A percentile compares a stretch with the other conserved stretches of the same genome.
These are phyloP conservation scores for Phalacrocorax brasilianus DNA, from an alignment of 2,113 vertebrate species.

Conservation along the genomic window DNA sequence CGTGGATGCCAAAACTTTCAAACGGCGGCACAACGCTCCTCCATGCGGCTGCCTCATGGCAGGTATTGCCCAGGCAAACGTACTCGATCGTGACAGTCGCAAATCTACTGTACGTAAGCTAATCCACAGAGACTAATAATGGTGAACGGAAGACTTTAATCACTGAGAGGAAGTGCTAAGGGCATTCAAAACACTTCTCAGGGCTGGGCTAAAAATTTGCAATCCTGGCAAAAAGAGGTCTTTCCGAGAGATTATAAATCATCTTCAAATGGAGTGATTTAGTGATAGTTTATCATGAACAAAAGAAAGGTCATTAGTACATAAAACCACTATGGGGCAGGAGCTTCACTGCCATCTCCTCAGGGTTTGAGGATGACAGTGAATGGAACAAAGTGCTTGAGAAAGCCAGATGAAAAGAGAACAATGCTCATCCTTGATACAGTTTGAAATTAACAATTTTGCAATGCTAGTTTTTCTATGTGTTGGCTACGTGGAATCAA, in stretches of 20 bases:
- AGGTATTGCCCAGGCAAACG: not conserved
- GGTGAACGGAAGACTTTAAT: not conserved
- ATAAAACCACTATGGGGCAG: not conserved
- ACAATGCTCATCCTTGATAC: not conserved
- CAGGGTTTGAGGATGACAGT: not conserved
- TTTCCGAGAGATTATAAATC: not conserved
- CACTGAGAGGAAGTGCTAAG: not conserved
- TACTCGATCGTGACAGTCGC: not conserved
- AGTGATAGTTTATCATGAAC: not conserved
- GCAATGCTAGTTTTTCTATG: not conserved
- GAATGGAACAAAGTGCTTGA: not conserved
- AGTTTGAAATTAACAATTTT: not conserved
- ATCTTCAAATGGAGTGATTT: not conserved
- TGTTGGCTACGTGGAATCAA: not conserved
- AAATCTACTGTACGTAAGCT: not conserved
- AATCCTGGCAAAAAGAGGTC: not conserved
- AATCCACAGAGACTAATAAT: not conserved
- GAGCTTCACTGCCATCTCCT: not conserved
- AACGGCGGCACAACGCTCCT: not conserved
- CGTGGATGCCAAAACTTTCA: not conserved
- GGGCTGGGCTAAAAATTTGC: not conserved
- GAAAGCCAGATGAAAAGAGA: not conserved
- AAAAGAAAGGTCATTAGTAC: not conserved
- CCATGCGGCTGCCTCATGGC: not conserved
- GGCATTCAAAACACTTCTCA: not conserved